Evolutionary conservation across 2,888 invertebrate species (phyloP), one percentile per base, ranked within the genome.

Genomic region (Ecliptopera silaceata): DNA sequence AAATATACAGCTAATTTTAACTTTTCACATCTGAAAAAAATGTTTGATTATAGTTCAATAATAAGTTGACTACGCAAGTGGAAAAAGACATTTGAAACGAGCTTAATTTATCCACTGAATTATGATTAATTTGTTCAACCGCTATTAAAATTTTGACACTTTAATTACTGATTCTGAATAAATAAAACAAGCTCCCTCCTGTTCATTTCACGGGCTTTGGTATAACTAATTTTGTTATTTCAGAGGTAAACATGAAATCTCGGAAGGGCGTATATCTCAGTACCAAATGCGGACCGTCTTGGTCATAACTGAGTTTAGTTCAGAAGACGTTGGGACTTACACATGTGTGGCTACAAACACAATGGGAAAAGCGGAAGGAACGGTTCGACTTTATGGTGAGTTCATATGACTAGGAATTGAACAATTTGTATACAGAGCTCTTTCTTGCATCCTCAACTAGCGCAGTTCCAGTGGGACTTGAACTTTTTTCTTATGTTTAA

Each of bases 321-420:
- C 82, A 47, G 84, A 90, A 59, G 95, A 95, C 77, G 85, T 93
- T 38, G 95, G 94, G 3, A 93, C 93, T 2, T 95, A 95, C 77
- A 94, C 93, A 44, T 96, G 96, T 74, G 92, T 94, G 0, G 94
- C 95, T 1, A 93, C 94, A 6, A 95, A 96, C 70, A 93, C 94
- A 8, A 90, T 95, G 80, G 95, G 95, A 3, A 94, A 93, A 72
- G 93, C 94, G 1, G 94, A 95, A 69, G 94, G 94, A 26, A 94
- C 93, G 15, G 90, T 95, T 56, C 85, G 95, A 64, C 84, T 96
- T 44, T 95, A 95, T 74, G 94, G 95, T 95, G 82, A 91, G 86
- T 70, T 22, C 26, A 17, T 18, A 12, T 12, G 17, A 34, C 18
- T 41, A 22, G 41, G 20, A 41, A 41, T 22, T n/a, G 12, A 8